These are phyloP conservation scores for Malurus elegans DNA, from an alignment of 2,113 vertebrate species.

Conservation along the genomic window DNA sequence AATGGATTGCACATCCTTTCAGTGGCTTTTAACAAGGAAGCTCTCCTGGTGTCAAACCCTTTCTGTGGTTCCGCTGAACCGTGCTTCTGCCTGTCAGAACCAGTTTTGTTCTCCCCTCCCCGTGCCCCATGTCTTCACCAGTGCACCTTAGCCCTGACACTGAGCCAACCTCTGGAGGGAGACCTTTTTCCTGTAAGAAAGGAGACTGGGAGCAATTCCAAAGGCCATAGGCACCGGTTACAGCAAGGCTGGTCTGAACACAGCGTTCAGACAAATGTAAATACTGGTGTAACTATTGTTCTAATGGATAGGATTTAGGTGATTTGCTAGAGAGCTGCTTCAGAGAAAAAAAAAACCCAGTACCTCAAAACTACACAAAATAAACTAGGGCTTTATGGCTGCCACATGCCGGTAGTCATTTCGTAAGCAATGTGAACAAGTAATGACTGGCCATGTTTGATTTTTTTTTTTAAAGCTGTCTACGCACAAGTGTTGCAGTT, in stretches of 20 bases:
- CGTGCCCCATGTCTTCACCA: background rate
- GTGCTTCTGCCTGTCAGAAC: background rate
- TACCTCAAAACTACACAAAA: slow-evolving; percentile 75
- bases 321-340: slow-evolving; percentile 62
- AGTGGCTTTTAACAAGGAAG: background rate
- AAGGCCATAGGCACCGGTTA: slow-evolving; percentile 31
- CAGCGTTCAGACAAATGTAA: background rate
- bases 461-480: slow-evolving; percentile 34
- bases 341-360: slow-evolving; percentile 56
- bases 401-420: slow-evolving; percentile 24
- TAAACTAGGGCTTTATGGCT: slow-evolving; percentile 61
- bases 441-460: slow-evolving; percentile 4
- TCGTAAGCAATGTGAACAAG: slow-evolving; percentile 61
- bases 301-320: slow-evolving; percentile 56
- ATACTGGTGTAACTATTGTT: slow-evolving; percentile 38
- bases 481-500: slow-evolving; percentile 29
- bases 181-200: slow-evolving; percentile 2
- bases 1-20: background rate
- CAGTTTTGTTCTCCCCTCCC: background rate
- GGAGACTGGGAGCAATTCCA: slow-evolving; percentile 34
- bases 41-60: background rate
- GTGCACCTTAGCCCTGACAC: slow-evolving; percentile 74
- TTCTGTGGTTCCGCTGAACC: background rate
- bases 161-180: slow-evolving; percentile 70
- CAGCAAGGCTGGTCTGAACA: slow-evolving; percentile 4